These are phyloP conservation scores for Timandra comae DNA, from an alignment of 2,888 invertebrate genomes.

Conservation along the genomic window DNA sequence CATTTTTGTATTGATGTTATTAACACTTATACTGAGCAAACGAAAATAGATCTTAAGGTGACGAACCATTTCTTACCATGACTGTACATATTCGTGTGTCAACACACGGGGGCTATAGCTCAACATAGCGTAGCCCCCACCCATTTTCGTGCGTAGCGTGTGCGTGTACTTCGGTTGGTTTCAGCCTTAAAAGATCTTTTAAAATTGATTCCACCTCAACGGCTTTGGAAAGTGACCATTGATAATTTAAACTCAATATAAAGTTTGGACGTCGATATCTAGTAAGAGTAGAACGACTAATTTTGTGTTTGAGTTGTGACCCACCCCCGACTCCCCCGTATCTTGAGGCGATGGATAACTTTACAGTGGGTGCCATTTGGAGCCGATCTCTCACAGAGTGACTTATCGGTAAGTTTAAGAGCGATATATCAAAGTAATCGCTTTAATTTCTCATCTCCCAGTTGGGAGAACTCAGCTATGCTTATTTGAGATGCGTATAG, in stretches of 20 bases:
- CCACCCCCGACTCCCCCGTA: constrained; percentile 26
- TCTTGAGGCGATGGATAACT: constrained; percentile 62
- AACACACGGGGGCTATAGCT: too few species aligned
- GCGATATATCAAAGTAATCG: constrained; percentile 74
- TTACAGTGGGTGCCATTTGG: constrained; percentile 67
- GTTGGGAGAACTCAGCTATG: constrained; percentile 55
- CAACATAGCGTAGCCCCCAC: too few species aligned
- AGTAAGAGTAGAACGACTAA: constrained; percentile 35
- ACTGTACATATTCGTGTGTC: too few species aligned
- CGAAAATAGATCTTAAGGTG: too few species aligned
- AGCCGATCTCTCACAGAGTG: constrained; percentile 65
- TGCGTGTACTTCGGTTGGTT: too few species aligned
- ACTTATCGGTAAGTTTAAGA: constrained; percentile 73
- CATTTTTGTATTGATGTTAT: too few species aligned
- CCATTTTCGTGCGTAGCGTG: too few species aligned
- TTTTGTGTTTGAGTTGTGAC: constrained; percentile 37
- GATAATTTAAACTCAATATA: constrained; percentile 23
- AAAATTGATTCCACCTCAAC: too few species aligned
- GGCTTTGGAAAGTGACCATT: constrained; percentile 14
- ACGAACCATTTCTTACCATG: too few species aligned
- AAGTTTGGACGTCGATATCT: constrained; percentile 19
- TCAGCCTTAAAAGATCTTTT: too few species aligned
- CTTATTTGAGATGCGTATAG: constrained; percentile 54
- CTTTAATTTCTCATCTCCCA: constrained; percentile 74
- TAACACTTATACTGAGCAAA: too few species aligned